Evolutionary conservation across 2,797 vertebrate genomes (phyloP).

Genomic region (Echiichthys vipera): DNA sequence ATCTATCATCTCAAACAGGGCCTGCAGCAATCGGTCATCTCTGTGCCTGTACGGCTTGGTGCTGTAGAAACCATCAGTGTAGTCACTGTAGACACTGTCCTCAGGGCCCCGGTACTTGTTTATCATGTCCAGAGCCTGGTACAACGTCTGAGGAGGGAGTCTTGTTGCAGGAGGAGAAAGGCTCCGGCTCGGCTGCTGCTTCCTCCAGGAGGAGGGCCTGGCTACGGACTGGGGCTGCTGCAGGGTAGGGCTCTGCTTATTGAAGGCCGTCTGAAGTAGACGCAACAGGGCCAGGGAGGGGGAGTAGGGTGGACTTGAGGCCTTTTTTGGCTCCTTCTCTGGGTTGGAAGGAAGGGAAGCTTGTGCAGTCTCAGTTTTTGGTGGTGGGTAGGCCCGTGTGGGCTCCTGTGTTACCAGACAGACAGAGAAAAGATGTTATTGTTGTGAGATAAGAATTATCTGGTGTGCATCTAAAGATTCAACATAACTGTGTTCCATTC

Average conservation of each 20-base stretch:
- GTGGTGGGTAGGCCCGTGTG: constrained; percentile 58
- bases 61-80: constrained; percentile 92
- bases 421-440: constrained; percentile 23
- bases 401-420: constrained; percentile 65
- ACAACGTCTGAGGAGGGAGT: constrained; percentile 85
- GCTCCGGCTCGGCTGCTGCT: constrained; percentile 43
- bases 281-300: constrained; percentile 86
- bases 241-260: constrained; percentile 77
- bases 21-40: constrained; percentile 94
- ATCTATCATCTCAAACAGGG: constrained; percentile 91
- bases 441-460: neutral
- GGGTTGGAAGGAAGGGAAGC: constrained; percentile 45
- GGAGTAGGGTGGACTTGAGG: constrained; percentile 64
- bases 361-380: constrained; percentile 53
- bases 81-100: constrained; percentile 91
- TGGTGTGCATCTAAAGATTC: neutral
- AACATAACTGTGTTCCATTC: neutral
- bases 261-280: constrained; percentile 92
- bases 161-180: constrained; percentile 50
- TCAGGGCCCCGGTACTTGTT: constrained; percentile 87
- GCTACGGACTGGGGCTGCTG: constrained; percentile 40
- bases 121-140: constrained; percentile 90
- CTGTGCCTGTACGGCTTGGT: constrained; percentile 92
- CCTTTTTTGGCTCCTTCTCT: constrained; percentile 60
- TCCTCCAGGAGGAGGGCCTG: constrained; percentile 51